phyloP scores from a whole-genome alignment of 2,113 vertebrate species.

The Heteronetta atricapilla region DNA sequence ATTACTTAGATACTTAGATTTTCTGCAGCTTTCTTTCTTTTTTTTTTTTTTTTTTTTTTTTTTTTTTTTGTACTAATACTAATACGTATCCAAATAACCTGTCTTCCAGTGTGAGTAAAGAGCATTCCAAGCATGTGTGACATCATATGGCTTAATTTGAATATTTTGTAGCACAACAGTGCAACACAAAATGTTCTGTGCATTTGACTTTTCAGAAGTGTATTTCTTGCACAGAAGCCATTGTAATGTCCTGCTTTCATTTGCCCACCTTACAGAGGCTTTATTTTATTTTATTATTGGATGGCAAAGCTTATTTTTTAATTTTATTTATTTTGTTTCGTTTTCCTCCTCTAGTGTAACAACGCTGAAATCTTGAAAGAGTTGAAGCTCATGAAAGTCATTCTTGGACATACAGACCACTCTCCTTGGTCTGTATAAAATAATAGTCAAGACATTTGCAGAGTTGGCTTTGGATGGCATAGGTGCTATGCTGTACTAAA shows the following conservation, averaged over 20 bases:
- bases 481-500: neutral
- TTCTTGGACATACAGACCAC: too few relatives aligned
- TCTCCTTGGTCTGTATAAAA: neutral
- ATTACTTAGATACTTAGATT: neutral
- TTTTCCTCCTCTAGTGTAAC: fast-evolving
- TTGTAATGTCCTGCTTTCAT: neutral
- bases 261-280: neutral
- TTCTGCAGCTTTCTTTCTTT: neutral
- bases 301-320: neutral
- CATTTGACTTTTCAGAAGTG: neutral
- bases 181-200: neutral
- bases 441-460: neutral
- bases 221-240: neutral
- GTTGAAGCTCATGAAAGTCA: neutral
- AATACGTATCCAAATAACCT: neutral
- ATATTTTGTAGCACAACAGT: neutral
- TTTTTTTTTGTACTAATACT: neutral
- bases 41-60: neutral
- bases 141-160: neutral
- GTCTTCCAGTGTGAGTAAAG: neutral
- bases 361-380: neutral
- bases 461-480: neutral
- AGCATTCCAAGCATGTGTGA: neutral
- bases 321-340: too few relatives aligned
- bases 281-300: neutral